Evolutionary conservation across 2,888 invertebrate species (phyloP), one percentile per base, ranked within the genome.

Genomic region (Pseudococcus longispinus): DNA sequence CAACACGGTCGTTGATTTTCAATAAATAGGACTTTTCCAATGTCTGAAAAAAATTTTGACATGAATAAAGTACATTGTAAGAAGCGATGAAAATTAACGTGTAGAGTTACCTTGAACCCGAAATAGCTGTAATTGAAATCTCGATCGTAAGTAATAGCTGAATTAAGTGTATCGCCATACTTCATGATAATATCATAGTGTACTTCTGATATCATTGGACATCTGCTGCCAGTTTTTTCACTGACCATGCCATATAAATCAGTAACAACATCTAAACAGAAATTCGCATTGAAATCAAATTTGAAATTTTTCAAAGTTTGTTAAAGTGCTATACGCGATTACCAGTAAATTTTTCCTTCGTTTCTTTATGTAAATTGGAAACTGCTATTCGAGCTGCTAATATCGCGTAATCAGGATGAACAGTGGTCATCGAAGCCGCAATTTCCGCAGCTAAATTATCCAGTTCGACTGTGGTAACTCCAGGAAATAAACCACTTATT

Each of bases 371-470:
- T 88, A 99, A 92, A 92, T 99, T 99, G 0, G 98, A 98, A 77
- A 99, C 95, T 9, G 97, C 98, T 90, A 99, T 96, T 89, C 99
- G 93, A 3, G 96, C 96, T 86, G 96, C 97, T 85, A 97, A 91
- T 88, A 95, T 92, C 6, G 96, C 98, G 92, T 99, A 99, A 92
- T 99, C 99, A 0, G 98, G 97, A 92, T 99, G 99, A 90, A 96
- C 95, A 3, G 97, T 97, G 0, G 99, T 98, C 95, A 98, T 96
- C 44, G 97, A 97, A 15, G 99, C 99, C n/a, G 99, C 97, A 65
- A 97, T 99, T 92, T 99, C 99, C 0, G 99, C 99, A 77, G 99
- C 99, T 88, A 99, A 92, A 91, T 98, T 99, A 91, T 99, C 99
- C 89, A 99, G 92, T 91, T 99, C 98, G 23, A 97, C 95, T 0